Base-by-base conservation (phyloP, 2,797 vertebrate genomes). In the Tinamus major region DNA sequence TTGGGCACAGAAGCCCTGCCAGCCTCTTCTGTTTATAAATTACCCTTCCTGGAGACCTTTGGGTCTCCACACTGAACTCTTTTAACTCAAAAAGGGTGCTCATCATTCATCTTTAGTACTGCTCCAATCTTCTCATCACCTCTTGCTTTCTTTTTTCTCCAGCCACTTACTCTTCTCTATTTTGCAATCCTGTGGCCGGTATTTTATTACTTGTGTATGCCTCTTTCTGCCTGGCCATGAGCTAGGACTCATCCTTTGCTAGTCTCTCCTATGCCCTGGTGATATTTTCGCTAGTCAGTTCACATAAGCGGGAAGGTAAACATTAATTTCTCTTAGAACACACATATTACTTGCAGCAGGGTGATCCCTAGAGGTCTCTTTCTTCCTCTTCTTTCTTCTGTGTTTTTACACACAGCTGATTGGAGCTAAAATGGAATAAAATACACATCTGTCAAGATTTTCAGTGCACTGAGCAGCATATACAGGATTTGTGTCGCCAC, bases 21-120 rank as follows among this genome's bases (percentile, higher is more conserved):
- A 96, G 92, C 63, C 83, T 96, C 87, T 89, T 94, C 90, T 94
- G 90, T 93, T 95, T 89, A 95, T 97, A 97, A 97, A 97, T 97
- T 97, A 96, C 91, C 87, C 93, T 92, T 92, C 76, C 78, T 71
- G 93, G 92, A 94, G 89, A 92, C 89, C 92, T 94, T 78, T 26
- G 59, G 62, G 94, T 91, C 96, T 91, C 93, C 48, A 20, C 29
- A 19, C 77, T 86, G 92, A 97, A 95, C 93, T 92, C 63, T 87
- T 70, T 93, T 92, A 95, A 80, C 79, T 87, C 63, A 49, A 68
- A 95, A 95, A 97, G 87, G 55, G 33, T 9, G 14, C 83, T 93
- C 87, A 93, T 87, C 90, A 95, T 95, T 96, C 92, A 96, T 95
- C 95, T 95, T 92, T 76, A 95, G 87, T 89, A 83, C 90, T 77